Conservation (phyloP, 2,797 vertebrate genomes). For the Numenius phaeopus region DNA sequence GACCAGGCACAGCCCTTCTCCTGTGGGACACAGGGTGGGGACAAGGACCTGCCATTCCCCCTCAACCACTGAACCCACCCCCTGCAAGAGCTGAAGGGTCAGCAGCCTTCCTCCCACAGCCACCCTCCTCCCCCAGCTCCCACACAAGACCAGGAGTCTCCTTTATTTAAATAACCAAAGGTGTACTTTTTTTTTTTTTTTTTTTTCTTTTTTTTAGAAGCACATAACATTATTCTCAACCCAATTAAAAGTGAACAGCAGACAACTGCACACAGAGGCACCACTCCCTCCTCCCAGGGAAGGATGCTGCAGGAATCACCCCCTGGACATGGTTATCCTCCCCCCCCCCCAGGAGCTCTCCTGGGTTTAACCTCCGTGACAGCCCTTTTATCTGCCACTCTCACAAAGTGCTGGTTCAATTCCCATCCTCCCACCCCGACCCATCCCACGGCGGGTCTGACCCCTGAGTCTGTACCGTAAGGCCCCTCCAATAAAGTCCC, state of each 20-base stretch:
- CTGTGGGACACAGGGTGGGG: too few species aligned
- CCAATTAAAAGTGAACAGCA: slow-evolving; percentile 39
- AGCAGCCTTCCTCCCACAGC: not conserved
- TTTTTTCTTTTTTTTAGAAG: not conserved
- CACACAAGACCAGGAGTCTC: slow-evolving; percentile 18
- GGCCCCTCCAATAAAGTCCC: not conserved
- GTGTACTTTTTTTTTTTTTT: not conserved
- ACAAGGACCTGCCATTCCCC: not conserved
- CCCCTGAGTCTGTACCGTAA: slow-evolving; percentile 46
- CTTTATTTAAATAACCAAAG: slow-evolving; percentile 56
- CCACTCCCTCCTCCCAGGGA: not conserved
- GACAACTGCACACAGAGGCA: slow-evolving; percentile 15
- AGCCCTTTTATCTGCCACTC: not conserved
- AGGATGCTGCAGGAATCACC: not conserved
- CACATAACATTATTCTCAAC: not conserved
- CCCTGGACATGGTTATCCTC: accelerated
- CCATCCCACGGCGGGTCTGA: not conserved
- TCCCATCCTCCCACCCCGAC: not conserved
- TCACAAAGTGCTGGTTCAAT: slow-evolving; percentile 44
- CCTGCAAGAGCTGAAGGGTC: not conserved
- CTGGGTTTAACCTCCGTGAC: not conserved
- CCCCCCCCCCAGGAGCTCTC: not conserved
- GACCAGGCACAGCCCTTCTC: not conserved
- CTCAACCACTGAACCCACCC: not conserved
- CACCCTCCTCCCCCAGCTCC: not conserved